Evolutionary conservation across 2,888 invertebrate species (phyloP).

Genomic region (Agonopterix arenella): DNA sequence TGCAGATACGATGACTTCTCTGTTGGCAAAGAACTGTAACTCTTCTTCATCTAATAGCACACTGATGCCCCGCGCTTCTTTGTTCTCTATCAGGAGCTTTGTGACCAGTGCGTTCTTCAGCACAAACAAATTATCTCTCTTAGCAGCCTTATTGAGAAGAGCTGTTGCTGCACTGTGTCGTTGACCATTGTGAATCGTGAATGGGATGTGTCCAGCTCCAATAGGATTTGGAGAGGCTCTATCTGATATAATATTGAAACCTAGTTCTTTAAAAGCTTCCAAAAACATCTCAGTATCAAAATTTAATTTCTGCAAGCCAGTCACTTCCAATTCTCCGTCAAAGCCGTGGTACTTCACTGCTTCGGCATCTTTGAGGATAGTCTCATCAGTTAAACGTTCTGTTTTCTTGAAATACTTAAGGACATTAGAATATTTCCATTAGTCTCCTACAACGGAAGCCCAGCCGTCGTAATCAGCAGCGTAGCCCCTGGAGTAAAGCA

Average conservation of each 20-base stretch:
- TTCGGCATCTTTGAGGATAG: conserved; percentile 35
- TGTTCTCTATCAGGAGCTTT: conserved; percentile 38
- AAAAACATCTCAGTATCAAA: conserved; percentile 30
- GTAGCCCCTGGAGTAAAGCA: conserved; percentile 58
- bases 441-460: conserved; percentile 34
- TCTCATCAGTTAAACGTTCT: conserved; percentile 48
- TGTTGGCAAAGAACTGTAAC: conserved; percentile 32
- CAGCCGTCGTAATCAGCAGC: conserved; percentile 57
- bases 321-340: conserved; percentile 50
- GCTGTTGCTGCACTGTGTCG: conserved; percentile 48
- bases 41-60: conserved; percentile 21
- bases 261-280: conserved; percentile 46
- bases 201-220: conserved; percentile 57
- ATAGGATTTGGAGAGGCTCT: conserved; percentile 50
- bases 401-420: conserved; percentile 54
- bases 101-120: conserved; percentile 40
- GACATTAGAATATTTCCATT: conserved; percentile 51
- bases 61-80: conserved; percentile 37
- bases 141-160: conserved; percentile 31
- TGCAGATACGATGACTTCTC: conserved; percentile 51
- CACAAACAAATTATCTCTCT: conserved; percentile 34
- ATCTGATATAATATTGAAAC: conserved; percentile 44
- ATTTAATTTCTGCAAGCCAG: conserved; percentile 29
- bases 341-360: conserved; percentile 42
- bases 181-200: conserved; percentile 44